Base-by-base conservation (phyloP, 2,888 invertebrate genomes). In the Ethmia dodecea region DNA sequence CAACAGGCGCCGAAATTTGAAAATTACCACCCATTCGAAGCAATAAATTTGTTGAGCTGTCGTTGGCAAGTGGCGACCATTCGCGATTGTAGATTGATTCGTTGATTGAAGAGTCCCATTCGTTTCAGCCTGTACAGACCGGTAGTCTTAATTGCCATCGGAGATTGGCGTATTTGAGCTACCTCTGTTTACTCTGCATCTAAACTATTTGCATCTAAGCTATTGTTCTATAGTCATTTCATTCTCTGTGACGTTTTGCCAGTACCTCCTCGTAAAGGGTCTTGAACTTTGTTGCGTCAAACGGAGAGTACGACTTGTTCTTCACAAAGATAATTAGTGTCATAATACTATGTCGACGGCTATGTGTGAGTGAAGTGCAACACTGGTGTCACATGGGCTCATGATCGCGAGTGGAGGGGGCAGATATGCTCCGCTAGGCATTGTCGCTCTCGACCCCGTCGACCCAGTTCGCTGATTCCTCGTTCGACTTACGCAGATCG, bases 31-130 rank as follows among this genome's bases (percentile, higher is more conserved):
- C 71, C 65, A 71, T 72, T 69, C 63, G 62, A 52, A 65, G 75
- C 76, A 68, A 84, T 83, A 83, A 81, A 84, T 83, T 78, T 74
- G 78, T 75, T 62, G 70, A 74, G 70, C 81, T 84, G 84, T 83
- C 86, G 71, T 62, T 61, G 56, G 72, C 84, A 83, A 83, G 79
- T 81, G 84, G 75, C 74, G 80, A 61, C 74, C 75, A 67, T 75
- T 77, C 70, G 72, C 77, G 76, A 83, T 80, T 74, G 76, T 74
- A 75, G 83, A 84, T 86, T 84, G 84, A 84, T 84, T 84, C 77
- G 80, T 80, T 86, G 84, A 84, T 84, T 83, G 84, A 83, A 83
- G 83, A 80, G 81, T 68, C 56, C 71, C 72, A 81, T 86, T 84
- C 80, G 81, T 79, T 80, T 69, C 69, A 71, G 73, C 66, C 71